These are phyloP conservation scores for Actinia equina DNA, from an alignment of 64 coral and sea anemone genomes.

Conservation along the genomic window DNA sequence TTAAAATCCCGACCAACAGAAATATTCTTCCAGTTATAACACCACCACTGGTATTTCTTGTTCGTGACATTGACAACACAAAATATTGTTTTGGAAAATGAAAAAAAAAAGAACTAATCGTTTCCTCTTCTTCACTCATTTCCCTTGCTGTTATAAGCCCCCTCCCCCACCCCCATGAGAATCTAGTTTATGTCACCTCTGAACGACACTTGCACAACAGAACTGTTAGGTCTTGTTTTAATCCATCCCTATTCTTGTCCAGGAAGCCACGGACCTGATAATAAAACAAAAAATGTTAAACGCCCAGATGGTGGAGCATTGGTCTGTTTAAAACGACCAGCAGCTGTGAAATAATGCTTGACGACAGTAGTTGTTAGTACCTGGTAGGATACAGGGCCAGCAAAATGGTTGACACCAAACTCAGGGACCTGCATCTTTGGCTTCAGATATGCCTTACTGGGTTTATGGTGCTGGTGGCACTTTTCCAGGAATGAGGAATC, in stretches of 20 bases:
- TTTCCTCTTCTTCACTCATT: too few species aligned
- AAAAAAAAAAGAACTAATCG: too few species aligned
- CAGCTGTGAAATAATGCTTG: not conserved
- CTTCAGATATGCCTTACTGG: constrained; percentile 81
- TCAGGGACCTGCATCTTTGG: constrained; percentile 64
- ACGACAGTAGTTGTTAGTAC: constrained; percentile 21
- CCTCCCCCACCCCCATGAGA: too few species aligned
- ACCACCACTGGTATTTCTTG: too few species aligned
- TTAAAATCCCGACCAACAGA: too few species aligned
- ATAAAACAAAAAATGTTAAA: not conserved
- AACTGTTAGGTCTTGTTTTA: constrained; percentile 71
- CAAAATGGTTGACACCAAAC: constrained; percentile 86
- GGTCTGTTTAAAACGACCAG: not conserved
- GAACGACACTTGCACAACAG: constrained; percentile 56
- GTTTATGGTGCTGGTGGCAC: constrained; percentile 85
- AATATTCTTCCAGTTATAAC: too few species aligned
- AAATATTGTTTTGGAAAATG: too few species aligned
- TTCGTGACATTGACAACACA: too few species aligned
- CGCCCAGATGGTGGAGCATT: too few species aligned
- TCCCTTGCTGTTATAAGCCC: too few species aligned
- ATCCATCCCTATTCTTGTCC: constrained; percentile 90
- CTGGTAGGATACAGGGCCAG: constrained; percentile 85
- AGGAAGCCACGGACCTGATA: constrained; percentile 68
- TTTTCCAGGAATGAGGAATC: constrained; percentile 92
- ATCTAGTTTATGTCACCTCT: constrained; percentile 23